These are phyloP conservation scores for Ceyx cyanopectus DNA, from an alignment of 2,113 vertebrate species.

Conservation along the genomic window DNA sequence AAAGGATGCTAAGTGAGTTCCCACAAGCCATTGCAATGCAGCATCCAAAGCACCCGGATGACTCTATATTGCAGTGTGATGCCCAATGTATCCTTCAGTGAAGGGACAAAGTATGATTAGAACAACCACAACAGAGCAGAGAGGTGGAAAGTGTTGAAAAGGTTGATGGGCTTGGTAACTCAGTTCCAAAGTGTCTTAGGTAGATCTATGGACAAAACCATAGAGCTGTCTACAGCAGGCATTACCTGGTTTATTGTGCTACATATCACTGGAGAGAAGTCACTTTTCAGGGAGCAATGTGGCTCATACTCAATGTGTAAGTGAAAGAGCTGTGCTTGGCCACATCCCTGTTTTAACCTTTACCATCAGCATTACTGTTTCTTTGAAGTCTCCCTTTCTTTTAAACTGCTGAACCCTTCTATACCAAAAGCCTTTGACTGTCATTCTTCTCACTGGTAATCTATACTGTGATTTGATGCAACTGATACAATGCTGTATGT, in stretches of 20 bases:
- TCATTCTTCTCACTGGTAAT: not conserved
- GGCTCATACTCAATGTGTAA: not conserved
- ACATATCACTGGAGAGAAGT: not conserved
- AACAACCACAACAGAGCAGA: not conserved
- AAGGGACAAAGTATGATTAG: not conserved
- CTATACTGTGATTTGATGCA: not conserved
- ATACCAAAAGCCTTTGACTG: not conserved
- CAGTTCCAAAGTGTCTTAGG: not conserved
- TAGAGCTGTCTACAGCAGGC: not conserved
- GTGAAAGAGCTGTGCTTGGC: not conserved
- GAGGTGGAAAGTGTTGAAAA: not conserved
- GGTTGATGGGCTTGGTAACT: not conserved
- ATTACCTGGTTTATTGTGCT: not conserved
- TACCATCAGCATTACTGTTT: not conserved
- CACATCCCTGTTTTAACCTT: not conserved
- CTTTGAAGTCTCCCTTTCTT: not conserved
- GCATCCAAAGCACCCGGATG: conserved; percentile 96
- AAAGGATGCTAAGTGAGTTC: conserved; percentile 98
- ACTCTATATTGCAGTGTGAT: conserved; percentile 94
- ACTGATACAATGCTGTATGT: not conserved
- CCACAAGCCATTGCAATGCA: conserved; percentile 99
- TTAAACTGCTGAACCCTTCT: not conserved
- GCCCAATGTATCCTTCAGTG: conserved; percentile 94
- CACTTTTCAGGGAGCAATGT: not conserved
- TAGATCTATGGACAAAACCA: not conserved